Base-by-base conservation (phyloP, 2,797 vertebrate genomes). In the Sciurus carolinensis region DNA sequence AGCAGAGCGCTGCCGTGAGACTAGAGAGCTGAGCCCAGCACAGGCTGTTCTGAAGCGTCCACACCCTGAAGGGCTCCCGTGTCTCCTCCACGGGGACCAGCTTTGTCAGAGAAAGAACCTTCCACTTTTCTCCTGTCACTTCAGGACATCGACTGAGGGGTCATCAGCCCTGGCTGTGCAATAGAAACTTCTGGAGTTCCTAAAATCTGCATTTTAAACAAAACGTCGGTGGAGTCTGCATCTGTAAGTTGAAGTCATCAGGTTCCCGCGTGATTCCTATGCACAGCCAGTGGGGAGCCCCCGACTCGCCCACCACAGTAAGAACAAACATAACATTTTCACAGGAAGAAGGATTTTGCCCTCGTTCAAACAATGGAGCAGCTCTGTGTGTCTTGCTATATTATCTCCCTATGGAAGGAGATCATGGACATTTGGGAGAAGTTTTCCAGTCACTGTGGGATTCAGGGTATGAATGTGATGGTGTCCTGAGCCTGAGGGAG, bases 391-490 rank as follows among this genome's bases (percentile, higher is more conserved):
- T 5, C 17, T 42, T 66, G n/a, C 36, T 1, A 0, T 2, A 18
- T 10, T 8, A 20, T 44, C 20, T 44, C 0, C 0, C 0, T 30
- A 39, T 17, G 22, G 36, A 42, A 66, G 10, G 36, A 82, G 18
- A 47, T 42, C 8, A 44, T 30, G 2, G 13, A 47, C 10, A 3
- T 33, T 20, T 3, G 8, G 39, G 12, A n/a, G 52, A 69, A 3
- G 10, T 22, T 26, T 77, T 28, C 30, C 11, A 28, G 0, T 76
- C 28, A 82, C 6, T 22, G 0, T 0, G 0, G 0, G 3, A 10
- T 0, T 39, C 24, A 39, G 62, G 5, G 36, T 44, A 20, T 26
- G 73, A 47, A 44, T 14, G 33, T 30, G 30, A 64, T 10, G 20
- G 6, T 15, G n/a, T n/a, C 67, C 6, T 50, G 87, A 76, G 71